These are phyloP conservation scores for Plutella xylostella DNA, from an alignment of 2,888 invertebrate genomes.

Conservation along the genomic window DNA sequence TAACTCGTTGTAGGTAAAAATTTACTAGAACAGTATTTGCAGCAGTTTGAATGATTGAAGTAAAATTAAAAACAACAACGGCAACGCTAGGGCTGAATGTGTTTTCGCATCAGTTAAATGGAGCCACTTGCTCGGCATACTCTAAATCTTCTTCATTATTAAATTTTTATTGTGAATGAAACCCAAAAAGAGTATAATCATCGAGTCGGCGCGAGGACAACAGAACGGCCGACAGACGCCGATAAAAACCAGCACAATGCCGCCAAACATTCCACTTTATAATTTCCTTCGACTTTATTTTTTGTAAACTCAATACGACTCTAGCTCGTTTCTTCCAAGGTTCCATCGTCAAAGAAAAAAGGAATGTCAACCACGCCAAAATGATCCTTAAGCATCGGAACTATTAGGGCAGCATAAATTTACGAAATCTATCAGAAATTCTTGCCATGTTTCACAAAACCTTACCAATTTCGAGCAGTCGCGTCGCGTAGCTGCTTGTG, in stretches of 20 bases:
- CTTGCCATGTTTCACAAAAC: slow-evolving; percentile 44
- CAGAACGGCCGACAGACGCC: slow-evolving; percentile 18
- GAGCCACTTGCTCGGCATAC: too few relatives aligned
- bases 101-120: too few relatives aligned
- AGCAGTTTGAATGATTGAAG: too few relatives aligned
- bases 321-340: slow-evolving; percentile 23
- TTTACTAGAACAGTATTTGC: too few relatives aligned
- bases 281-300: slow-evolving; percentile 40
- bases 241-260: slow-evolving; percentile 35
- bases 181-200: slow-evolving; percentile 8
- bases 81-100: too few relatives aligned
- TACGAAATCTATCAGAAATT: slow-evolving; percentile 47
- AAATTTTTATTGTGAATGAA: slow-evolving; percentile 19
- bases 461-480: slow-evolving; percentile 44
- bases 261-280: slow-evolving; percentile 35
- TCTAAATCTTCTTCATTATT: slow-evolving; percentile 23
- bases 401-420: slow-evolving; percentile 52
- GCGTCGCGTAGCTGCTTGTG: slow-evolving; percentile 29
- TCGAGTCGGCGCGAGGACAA: slow-evolving; percentile 6
- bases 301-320: slow-evolving; percentile 30
- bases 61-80: too few relatives aligned
- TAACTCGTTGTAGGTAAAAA: too few relatives aligned
- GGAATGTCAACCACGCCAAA: slow-evolving; percentile 51
- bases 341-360: slow-evolving; percentile 31
- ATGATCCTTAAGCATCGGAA: slow-evolving; percentile 61